Base-by-base conservation (phyloP, 2,113 vertebrate genomes). In the Catharus minimus region DNA sequence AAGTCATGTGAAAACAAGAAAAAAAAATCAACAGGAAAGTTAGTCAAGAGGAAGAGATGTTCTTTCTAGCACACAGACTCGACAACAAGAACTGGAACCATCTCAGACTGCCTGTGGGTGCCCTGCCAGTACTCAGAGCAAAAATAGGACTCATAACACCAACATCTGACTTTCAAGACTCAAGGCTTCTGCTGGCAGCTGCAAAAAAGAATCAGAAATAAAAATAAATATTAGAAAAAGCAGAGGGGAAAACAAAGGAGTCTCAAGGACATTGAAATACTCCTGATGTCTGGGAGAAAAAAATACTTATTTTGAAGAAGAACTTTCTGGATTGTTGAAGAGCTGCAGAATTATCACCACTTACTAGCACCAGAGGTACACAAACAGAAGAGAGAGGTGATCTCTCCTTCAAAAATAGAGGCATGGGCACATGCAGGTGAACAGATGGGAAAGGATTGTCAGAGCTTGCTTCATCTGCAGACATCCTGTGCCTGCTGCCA, bases 91-190 rank as follows among this genome's bases (percentile, higher is more conserved):
- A 71, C 43, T 58, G 36, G 30, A 89, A 57, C 52, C 72, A 74
- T 74, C 74, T 92, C 79, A 82, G 56, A 77, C 17, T 0, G 60
- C 73, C 69, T 67, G 83, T 66, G 88, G 73, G 72, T 82, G 67
- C 67, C 82, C 89, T 94, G 82, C 47, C 56, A 91, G 72, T 61
- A 20, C 56, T 86, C 81, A 85, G 52, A 93, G 44, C 60, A 82
- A 91, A 95, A 91, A 80, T 82, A 92, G 67, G 85, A 95, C 57
- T 85, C 55, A 26, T 10, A 87, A 73, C 33, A 92, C 71, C 84
- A 91, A 65, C 67, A 77, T 58, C 64, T 93, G 91, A 82, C 67
- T 92, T 92, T n/a, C 21, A 66, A 79, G 78, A 77, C 78, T 80
- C 43, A 94, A 72, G 67, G 41, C 74, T 86, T 81, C 44, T 74